Evolutionary conservation across 2,113 vertebrate genomes (phyloP), one percentile per base, ranked within the genome.

Genomic region (Campylorhamphus procurvoides): DNA sequence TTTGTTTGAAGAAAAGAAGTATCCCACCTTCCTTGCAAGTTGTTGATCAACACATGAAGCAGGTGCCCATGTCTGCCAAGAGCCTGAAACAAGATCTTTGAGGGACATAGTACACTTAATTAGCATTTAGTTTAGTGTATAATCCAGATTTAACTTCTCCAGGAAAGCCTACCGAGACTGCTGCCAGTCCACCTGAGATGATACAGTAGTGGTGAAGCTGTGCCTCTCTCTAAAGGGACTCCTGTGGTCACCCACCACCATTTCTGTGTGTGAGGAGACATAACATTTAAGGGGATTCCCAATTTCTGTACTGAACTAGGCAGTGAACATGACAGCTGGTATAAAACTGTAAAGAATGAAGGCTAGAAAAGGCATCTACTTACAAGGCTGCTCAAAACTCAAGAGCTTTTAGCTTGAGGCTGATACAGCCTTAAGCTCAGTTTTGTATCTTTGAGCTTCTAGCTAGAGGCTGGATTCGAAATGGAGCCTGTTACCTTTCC

Each of bases 181-280:
- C 42, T 63, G 3, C 10, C 24, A 60, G 28, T n/a, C 72, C 11
- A 37, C 17, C 28, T 49, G 55, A 89, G 13, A 18, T 20, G 2
- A 29, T 1, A 3, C 0, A 42, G 28, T 7, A 35, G 42, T 7
- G 6, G 47, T 35, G 28, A 84, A 77, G 24, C 2, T 67, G 42
- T 74, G 12, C 16, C 24, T 74, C 14, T 69, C 52, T 42, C n/a
- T 42, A 25, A 49, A 13, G 9, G 29, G 13, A 28, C 11, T 76
- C 49, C 44, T 62, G 3, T 8, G 62, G 18, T 31, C 60, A 53
- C 20, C 35, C 31, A 29, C 3, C 29, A 47, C 29, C 24, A 19
- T 33, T 44, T 29, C 37, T 40, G 9, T 20, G 7, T 16, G 13
- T 27, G 27, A 23, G 72, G 14, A 37, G 10, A 15, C 17, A 44